phyloP scores from a whole-genome alignment of 2,113 vertebrate genomes.

The Mungos mungo region DNA sequence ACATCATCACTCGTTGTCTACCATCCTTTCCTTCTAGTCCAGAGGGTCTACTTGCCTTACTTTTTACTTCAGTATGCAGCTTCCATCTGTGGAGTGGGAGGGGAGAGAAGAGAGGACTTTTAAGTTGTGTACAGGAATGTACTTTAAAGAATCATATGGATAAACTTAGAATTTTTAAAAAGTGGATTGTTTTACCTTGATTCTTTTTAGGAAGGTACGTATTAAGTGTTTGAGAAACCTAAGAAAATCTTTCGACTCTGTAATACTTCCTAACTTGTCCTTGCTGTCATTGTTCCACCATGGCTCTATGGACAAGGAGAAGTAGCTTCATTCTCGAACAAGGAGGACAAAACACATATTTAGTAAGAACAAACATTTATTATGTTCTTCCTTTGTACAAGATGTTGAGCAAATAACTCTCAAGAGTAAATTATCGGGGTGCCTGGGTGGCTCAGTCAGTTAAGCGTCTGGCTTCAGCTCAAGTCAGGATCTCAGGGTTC shows the following conservation, averaged over 20 bases:
- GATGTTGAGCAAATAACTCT: conserved; percentile 10
- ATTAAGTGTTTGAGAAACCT: conserved; percentile 23
- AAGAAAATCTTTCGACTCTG: not conserved
- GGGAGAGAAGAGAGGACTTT: not conserved
- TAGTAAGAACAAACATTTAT: not conserved
- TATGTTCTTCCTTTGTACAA: conserved; percentile 18
- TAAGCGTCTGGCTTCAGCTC: too few relatives aligned
- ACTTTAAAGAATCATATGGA: not conserved
- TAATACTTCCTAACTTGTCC: not conserved
- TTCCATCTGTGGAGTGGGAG: not conserved
- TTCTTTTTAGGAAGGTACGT: not conserved
- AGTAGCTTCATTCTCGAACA: not conserved
- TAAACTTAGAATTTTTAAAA: not conserved
- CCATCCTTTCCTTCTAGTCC: not conserved
- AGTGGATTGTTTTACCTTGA: not conserved
- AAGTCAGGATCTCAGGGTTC: too few relatives aligned
- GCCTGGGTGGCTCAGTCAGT: too few relatives aligned
- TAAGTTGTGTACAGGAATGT: not conserved
- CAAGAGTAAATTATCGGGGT: not conserved
- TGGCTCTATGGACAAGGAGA: not conserved
- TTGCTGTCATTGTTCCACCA: not conserved
- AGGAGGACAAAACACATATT: not conserved
- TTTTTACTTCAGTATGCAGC: conserved; percentile 10
- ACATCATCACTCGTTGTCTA: not conserved
- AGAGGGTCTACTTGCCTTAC: not conserved